Conservation (phyloP, 2,888 invertebrate genomes). For the Drosophila pseudotalamancana region DNA sequence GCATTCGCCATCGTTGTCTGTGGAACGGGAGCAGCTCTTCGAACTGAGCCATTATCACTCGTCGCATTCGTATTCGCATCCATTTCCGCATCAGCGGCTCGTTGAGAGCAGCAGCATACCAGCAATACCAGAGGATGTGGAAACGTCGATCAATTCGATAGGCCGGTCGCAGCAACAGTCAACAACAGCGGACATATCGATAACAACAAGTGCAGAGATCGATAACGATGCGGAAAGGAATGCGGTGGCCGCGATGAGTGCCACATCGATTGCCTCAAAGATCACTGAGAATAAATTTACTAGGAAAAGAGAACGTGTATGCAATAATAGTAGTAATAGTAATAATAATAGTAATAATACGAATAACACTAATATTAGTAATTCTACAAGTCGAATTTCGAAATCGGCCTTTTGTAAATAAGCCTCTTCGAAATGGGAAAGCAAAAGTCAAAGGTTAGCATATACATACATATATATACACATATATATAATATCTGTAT, state of each 20-base stretch:
- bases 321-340: slow-evolving; percentile 82
- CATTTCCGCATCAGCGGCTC: slow-evolving; percentile 35
- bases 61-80: slow-evolving; percentile 27
- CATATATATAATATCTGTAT: slow-evolving; percentile 5
- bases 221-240: slow-evolving; percentile 10
- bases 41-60: slow-evolving; percentile 40
- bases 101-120: slow-evolving; percentile 61
- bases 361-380: slow-evolving; percentile 76
- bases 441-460: slow-evolving; percentile 76
- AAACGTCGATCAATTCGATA: slow-evolving; percentile 46
- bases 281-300: slow-evolving; percentile 83
- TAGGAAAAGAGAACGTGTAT: slow-evolving; percentile 83
- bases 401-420: slow-evolving; percentile 81
- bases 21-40: slow-evolving; percentile 30
- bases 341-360: slow-evolving; percentile 57
- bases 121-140: slow-evolving; percentile 75
- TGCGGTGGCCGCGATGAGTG: slow-evolving; percentile 8
- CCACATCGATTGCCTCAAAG: slow-evolving; percentile 57
- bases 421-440: slow-evolving; percentile 81
- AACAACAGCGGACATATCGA: slow-evolving; percentile 14
- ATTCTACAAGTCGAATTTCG: slow-evolving; percentile 81
- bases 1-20: slow-evolving; percentile 34
- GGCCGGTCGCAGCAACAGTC: too few relatives aligned
- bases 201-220: slow-evolving; percentile 4
- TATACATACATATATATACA: slow-evolving; percentile 40